These are phyloP conservation scores for Sebastes melanostomus DNA, from an alignment of 2,797 vertebrate genomes.

Conservation along the genomic window DNA sequence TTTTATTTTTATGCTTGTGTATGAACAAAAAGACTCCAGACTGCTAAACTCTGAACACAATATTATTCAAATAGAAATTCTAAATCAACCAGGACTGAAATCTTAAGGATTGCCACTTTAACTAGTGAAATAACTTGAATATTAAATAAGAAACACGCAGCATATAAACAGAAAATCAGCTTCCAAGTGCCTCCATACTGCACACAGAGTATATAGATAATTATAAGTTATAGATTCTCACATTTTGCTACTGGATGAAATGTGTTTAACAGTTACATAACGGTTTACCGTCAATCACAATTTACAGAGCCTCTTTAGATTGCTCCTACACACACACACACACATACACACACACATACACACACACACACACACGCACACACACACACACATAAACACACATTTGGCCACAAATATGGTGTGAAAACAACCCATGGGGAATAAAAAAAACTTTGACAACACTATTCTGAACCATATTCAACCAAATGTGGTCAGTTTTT, in stretches of 20 bases:
- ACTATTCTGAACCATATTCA: neutral
- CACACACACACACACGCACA: neutral
- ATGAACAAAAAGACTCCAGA: no score
- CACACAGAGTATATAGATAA: neutral
- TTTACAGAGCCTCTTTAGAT: conserved; percentile 9
- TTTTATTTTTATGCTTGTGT: no score
- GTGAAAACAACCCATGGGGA: neutral
- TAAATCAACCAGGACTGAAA: no score
- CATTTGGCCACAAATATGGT: neutral
- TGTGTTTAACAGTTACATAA: conserved; percentile 46
- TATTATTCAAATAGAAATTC: no score
- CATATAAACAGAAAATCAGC: neutral
- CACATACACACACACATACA: neutral
- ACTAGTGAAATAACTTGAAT: neutral
- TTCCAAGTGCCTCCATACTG: neutral
- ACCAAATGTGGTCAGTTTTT: conserved; percentile 11
- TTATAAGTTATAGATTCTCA: conserved; percentile 32
- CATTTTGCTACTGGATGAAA: conserved; percentile 5
- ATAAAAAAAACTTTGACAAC: conserved; percentile 10
- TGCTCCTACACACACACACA: neutral
- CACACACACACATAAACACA: neutral
- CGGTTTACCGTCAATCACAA: conserved; percentile 14
- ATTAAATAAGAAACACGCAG: neutral
- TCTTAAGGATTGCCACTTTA: neutral
- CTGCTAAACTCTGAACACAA: no score